Percentiles rank a stretch among this genome's conserved stretches.
phyloP scores from a whole-genome alignment of 1,140 invertebrate genomes.

The Lutraria rhynchaena region DNA sequence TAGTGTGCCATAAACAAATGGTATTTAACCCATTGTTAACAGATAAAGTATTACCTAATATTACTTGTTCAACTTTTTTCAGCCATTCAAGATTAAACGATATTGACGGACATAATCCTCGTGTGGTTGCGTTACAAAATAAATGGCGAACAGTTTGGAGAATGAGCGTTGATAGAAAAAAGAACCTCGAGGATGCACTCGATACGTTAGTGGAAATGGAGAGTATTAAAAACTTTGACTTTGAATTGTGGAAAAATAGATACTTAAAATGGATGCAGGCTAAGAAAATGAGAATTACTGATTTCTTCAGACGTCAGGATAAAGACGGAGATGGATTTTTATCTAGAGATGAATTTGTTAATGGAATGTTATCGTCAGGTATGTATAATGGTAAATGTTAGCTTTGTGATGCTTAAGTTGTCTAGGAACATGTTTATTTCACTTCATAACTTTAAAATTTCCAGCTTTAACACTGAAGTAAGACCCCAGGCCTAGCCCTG shows the following conservation, averaged over 20 bases:
- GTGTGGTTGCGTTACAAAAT: conserved; percentile 95
- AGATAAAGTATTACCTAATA: too few relatives aligned
- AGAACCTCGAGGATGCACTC: conserved; percentile 94
- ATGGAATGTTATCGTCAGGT: conserved; percentile 86
- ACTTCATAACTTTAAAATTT: too few relatives aligned
- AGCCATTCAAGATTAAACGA: conserved; percentile 79
- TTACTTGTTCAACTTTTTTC: conserved; percentile 37
- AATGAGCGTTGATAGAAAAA: conserved; percentile 96
- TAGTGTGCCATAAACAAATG: too few relatives aligned
- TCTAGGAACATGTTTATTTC: too few relatives aligned
- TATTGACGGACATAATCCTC: conserved; percentile 79
- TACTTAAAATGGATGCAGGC: conserved; percentile 99
- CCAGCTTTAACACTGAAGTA: too few relatives aligned
- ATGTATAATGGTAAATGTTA: conserved; percentile 61
- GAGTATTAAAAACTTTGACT: conserved; percentile 95
- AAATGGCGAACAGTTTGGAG: conserved; percentile 98
- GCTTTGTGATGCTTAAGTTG: too few relatives aligned
- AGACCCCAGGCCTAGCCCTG: too few relatives aligned
- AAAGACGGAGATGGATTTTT: conserved; percentile 98
- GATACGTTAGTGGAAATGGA: conserved; percentile 92
- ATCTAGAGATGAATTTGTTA: conserved; percentile 97
- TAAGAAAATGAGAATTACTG: conserved; percentile 98
- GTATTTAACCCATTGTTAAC: too few relatives aligned
- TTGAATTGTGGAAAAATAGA: conserved; percentile 97
- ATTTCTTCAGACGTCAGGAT: conserved; percentile 99